Conservation (phyloP, 2,797 vertebrate genomes). For the Scyliorhinus canicula region DNA sequence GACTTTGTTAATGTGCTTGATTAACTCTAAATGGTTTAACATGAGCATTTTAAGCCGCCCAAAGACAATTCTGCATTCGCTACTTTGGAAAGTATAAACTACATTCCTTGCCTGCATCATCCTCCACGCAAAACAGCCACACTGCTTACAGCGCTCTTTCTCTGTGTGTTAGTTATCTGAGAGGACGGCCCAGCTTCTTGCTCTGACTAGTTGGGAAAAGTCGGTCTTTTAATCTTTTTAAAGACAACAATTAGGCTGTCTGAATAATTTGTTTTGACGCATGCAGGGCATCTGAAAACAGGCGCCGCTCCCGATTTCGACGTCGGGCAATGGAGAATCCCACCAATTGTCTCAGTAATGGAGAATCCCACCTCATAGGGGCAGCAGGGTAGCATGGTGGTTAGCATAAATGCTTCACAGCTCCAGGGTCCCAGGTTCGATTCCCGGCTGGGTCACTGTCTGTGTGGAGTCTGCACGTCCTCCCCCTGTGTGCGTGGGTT, state of each 20-base stretch:
- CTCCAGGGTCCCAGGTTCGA: no score
- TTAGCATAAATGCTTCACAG: no score
- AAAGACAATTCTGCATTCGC: not conserved
- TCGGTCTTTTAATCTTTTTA: not conserved
- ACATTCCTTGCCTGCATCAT: not conserved
- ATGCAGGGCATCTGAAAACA: no score
- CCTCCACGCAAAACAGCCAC: not conserved
- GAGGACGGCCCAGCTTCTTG: not conserved
- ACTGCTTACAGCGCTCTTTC: not conserved
- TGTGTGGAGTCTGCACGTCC: no score
- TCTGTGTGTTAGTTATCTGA: not conserved
- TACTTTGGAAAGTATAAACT: not conserved
- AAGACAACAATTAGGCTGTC: not conserved
- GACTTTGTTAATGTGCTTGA: not conserved
- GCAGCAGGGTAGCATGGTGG: no score
- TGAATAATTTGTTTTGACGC: not conserved
- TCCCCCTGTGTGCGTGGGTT: no score
- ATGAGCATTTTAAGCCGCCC: not conserved
- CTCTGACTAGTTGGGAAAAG: not conserved
- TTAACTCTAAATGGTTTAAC: not conserved
- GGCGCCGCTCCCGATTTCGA: no score
- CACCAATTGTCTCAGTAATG: no score
- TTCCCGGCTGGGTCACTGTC: no score
- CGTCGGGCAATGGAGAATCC: no score
- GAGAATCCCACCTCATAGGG: no score